Percentiles rank a stretch among this genome's conserved stretches.
These are phyloP conservation scores for Crossaster papposus DNA, from an alignment of 53 echinoderm and acorn worm species.

Conservation along the genomic window DNA sequence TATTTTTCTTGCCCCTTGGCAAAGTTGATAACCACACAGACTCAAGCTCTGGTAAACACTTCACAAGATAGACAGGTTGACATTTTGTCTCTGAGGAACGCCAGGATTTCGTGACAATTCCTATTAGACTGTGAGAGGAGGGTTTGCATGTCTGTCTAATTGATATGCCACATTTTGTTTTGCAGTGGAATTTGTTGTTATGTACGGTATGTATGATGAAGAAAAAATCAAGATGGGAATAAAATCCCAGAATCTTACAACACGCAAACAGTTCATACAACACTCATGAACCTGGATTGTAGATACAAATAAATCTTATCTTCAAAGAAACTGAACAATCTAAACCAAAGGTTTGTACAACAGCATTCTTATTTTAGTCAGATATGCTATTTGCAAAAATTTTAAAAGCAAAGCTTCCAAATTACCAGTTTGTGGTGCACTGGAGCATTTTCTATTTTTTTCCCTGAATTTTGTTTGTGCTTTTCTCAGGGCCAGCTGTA, in stretches of 20 bases:
- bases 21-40: not conserved
- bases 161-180: constrained; percentile 2
- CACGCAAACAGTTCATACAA: too few species aligned
- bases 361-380: too few species aligned
- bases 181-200: not conserved
- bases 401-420: too few species aligned
- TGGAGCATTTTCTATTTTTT: too few species aligned
- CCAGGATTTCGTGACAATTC: not conserved
- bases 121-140: not conserved
- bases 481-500: too few species aligned
- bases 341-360: too few species aligned
- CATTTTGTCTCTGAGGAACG: not conserved
- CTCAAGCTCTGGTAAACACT: not conserved
- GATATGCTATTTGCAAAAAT: too few species aligned
- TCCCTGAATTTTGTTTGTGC: too few species aligned
- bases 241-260: not conserved
- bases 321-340: too few species aligned
- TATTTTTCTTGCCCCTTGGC: not conserved
- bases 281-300: too few species aligned
- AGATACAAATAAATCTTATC: too few species aligned
- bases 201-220: not conserved
- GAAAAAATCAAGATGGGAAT: not conserved
- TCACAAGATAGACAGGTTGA: not conserved
- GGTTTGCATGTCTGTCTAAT: not conserved
- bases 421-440: too few species aligned